Evolutionary conservation across 2,888 invertebrate genomes (phyloP).

Genomic region (Lasioglossum calceatum): DNA sequence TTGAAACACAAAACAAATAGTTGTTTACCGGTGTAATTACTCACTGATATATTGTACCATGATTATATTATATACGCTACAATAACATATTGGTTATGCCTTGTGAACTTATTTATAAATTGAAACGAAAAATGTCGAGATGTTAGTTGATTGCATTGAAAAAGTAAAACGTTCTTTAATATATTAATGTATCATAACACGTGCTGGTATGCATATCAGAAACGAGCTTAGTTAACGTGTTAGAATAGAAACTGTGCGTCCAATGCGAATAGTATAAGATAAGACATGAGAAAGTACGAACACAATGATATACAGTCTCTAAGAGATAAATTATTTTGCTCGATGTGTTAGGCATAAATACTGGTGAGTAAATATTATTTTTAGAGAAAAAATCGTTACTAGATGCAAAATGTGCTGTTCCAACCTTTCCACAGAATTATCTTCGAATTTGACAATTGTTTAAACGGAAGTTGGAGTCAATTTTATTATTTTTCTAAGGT

Average conservation of each 20-base stretch:
- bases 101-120: background rate
- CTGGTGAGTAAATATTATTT: background rate
- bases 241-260: constrained; percentile 22
- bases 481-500: background rate
- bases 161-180: background rate
- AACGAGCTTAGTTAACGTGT: constrained; percentile 7
- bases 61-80: background rate
- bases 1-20: background rate
- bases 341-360: background rate
- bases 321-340: background rate
- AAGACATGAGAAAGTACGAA: constrained; percentile 18
- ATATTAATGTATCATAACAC: constrained; percentile 18
- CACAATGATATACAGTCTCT: constrained; percentile 9
- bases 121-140: background rate
- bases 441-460: background rate
- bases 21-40: background rate
- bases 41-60: background rate
- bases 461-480: background rate
- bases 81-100: background rate
- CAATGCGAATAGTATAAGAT: constrained; percentile 19
- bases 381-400: background rate
- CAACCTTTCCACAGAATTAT: constrained; percentile 4
- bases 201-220: constrained; percentile 13
- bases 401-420: background rate
- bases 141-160: background rate